A percentile compares a stretch with the other conserved stretches of the same genome.
phyloP scores from a whole-genome alignment of 2,888 invertebrate genomes.

The Penaeus monodon region DNA sequence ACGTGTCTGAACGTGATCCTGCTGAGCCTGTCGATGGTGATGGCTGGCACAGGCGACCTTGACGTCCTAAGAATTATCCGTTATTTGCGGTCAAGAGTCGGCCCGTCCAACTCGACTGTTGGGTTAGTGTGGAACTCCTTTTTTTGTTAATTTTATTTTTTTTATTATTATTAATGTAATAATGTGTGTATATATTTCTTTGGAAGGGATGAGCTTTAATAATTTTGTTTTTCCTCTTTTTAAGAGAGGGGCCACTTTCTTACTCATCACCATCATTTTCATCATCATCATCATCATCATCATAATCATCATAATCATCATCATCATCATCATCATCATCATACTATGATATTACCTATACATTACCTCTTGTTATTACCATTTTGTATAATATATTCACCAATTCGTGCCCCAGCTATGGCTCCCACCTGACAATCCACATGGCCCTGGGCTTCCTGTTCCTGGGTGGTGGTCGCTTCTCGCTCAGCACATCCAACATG shows the following conservation, averaged over 20 bases:
- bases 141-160: neutral
- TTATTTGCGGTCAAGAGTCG: constrained; percentile 84
- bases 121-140: constrained; percentile 54
- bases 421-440: constrained; percentile 94
- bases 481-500: constrained; percentile 83
- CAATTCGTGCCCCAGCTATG: constrained; percentile 76
- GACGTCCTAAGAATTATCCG: constrained; percentile 85
- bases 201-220: too few relatives aligned
- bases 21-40: constrained; percentile 87
- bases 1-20: constrained; percentile 87
- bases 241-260: too few relatives aligned
- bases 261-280: too few relatives aligned
- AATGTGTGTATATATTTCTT: neutral
- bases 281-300: too few relatives aligned
- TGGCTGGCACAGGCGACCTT: constrained; percentile 94
- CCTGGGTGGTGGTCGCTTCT: constrained; percentile 91
- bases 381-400: too few relatives aligned
- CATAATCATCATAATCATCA: too few relatives aligned
- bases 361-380: too few relatives aligned
- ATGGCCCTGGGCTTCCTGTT: constrained; percentile 94
- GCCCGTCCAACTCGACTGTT: constrained; percentile 71
- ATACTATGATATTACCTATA: too few relatives aligned
- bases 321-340: too few relatives aligned
- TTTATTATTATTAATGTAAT: too few relatives aligned
- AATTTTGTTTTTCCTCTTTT: too few relatives aligned